Conservation (phyloP, 2,797 vertebrate genomes). For the Harpagifer antarcticus region DNA sequence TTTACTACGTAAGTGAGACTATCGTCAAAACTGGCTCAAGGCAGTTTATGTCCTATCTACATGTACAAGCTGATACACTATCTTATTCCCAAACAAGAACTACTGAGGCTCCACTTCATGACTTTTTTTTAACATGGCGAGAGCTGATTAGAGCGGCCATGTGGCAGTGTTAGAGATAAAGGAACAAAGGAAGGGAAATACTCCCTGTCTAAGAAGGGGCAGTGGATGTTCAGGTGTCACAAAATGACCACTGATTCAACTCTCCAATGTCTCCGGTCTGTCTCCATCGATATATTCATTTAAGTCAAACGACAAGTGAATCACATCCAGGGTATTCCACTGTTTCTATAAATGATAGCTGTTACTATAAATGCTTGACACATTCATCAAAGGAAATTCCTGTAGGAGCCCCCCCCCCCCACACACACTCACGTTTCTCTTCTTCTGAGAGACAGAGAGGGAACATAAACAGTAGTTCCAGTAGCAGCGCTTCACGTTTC, state of each 20-base stretch:
- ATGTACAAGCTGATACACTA: slow-evolving; percentile 38
- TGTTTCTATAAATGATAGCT: slow-evolving; percentile 57
- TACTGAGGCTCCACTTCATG: slow-evolving; percentile 13
- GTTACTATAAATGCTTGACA: slow-evolving; percentile 64
- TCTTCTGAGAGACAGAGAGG: slow-evolving; percentile 40
- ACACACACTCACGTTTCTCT: slow-evolving; percentile 27
- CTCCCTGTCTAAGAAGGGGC: background rate
- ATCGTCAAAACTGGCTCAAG: slow-evolving; percentile 1
- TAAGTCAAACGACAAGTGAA: slow-evolving; percentile 44
- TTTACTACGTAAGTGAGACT: background rate
- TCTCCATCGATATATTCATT: background rate
- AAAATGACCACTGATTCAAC: slow-evolving; percentile 24
- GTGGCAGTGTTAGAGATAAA: slow-evolving; percentile 60
- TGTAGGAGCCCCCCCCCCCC: background rate
- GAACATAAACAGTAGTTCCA: slow-evolving; percentile 74
- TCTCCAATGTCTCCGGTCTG: slow-evolving; percentile 12
- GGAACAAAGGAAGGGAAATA: slow-evolving; percentile 64
- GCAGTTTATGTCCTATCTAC: slow-evolving; percentile 16
- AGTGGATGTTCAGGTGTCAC: slow-evolving; percentile 51
- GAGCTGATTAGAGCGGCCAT: slow-evolving; percentile 46
- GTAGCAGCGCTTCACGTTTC: slow-evolving; percentile 55
- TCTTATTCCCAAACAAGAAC: slow-evolving; percentile 40
- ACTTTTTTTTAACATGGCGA: slow-evolving; percentile 40
- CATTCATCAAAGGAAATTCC: slow-evolving; percentile 48
- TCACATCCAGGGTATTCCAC: slow-evolving; percentile 55